A percentile compares a stretch with the other conserved stretches of the same genome.
phyloP scores from a whole-genome alignment of 2,888 invertebrate species.

The Deilephila porcellus region DNA sequence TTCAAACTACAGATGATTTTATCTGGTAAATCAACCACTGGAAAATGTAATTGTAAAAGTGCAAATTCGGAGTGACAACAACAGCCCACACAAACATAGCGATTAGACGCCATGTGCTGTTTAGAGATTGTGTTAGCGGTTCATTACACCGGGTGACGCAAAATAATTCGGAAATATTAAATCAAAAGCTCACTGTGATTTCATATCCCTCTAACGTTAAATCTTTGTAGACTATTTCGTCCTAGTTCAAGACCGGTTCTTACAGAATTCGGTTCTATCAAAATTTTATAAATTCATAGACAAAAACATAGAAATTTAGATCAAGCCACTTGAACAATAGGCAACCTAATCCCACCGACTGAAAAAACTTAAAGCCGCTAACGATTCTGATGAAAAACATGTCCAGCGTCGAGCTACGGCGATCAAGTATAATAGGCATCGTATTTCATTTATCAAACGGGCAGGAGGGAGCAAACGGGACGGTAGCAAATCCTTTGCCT shows the following conservation, averaged over 20 bases:
- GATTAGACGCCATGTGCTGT: not conserved
- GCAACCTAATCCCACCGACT: not conserved
- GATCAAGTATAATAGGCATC: slow-evolving; percentile 5
- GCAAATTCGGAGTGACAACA: not conserved
- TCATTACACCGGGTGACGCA: not conserved
- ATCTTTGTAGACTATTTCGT: not conserved
- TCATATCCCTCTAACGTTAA: not conserved
- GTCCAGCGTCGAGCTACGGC: not conserved
- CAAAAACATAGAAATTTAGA: not conserved
- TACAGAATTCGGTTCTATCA: too few species aligned
- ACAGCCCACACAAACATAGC: not conserved
- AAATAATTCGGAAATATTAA: not conserved
- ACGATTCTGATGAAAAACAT: slow-evolving; percentile 1
- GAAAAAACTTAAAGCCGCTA: not conserved
- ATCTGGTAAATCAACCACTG: not conserved
- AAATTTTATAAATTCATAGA: not conserved
- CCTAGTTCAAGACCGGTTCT: too few species aligned
- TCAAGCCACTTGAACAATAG: not conserved
- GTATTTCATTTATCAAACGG: not conserved
- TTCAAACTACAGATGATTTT: not conserved
- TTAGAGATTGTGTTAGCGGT: not conserved
- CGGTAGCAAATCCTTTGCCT: not conserved
- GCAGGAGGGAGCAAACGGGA: not conserved
- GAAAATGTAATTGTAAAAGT: not conserved
- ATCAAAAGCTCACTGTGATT: not conserved